Evolutionary conservation across 2,888 invertebrate genomes (phyloP).

Genomic region (Zhuqinia jingwanae): DNA sequence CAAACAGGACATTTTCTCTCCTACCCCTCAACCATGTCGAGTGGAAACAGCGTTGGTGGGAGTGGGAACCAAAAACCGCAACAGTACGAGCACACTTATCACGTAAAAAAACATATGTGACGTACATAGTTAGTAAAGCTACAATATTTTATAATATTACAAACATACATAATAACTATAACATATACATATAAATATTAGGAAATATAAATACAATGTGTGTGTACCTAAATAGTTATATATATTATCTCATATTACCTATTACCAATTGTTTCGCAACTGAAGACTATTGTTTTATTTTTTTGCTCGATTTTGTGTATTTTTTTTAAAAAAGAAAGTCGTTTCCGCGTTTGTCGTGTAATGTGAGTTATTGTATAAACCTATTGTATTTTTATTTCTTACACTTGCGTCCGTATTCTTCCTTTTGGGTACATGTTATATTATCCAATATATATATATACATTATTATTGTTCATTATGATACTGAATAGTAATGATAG

Average conservation of each 20-base stretch:
- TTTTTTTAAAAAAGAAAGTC: neutral
- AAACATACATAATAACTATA: no score
- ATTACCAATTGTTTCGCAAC: no score
- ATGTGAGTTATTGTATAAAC: no score
- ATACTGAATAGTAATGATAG: no score
- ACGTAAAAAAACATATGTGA: conserved; percentile 26
- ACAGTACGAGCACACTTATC: conserved; percentile 53
- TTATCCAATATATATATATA: neutral
- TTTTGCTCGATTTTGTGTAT: no score
- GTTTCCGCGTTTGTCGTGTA: neutral
- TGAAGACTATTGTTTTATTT: neutral
- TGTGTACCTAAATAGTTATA: neutral
- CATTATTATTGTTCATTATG: neutral
- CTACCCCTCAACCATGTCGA: conserved; percentile 52
- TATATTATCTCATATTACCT: neutral
- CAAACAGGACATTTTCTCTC: neutral
- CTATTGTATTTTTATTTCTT: conserved; percentile 13
- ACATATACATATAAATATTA: no score
- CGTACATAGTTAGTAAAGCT: no score
- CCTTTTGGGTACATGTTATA: neutral
- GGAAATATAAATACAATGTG: no score
- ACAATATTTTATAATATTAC: no score
- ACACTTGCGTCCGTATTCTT: neutral
- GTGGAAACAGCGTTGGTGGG: conserved; percentile 49
- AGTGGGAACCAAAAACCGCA: conserved; percentile 36